These are phyloP conservation scores for Diplodus puntazzo DNA, from an alignment of 2,797 vertebrate species.

Conservation along the genomic window DNA sequence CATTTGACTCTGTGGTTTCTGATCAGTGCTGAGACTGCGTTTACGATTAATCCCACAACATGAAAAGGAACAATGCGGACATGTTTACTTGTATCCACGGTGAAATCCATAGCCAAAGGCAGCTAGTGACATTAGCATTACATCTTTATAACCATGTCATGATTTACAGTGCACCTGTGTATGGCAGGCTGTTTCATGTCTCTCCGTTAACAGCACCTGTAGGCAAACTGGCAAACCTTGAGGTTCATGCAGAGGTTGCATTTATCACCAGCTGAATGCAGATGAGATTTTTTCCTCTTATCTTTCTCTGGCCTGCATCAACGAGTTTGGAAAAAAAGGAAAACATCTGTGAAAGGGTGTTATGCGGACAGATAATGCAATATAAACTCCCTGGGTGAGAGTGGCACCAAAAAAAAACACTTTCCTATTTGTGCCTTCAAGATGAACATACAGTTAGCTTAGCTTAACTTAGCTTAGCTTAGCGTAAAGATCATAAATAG, in stretches of 20 bases:
- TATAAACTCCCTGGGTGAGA: not conserved
- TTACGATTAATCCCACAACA: conserved; percentile 44
- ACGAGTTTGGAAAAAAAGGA: not conserved
- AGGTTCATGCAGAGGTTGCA: conserved; percentile 71
- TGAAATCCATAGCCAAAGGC: conserved; percentile 39
- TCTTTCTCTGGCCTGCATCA: conserved; percentile 31
- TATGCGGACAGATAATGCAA: conserved; percentile 10
- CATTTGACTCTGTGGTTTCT: conserved; percentile 46
- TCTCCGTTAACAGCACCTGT: conserved; percentile 64
- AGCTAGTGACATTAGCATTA: conserved; percentile 35
- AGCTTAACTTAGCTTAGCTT: not conserved
- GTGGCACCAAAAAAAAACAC: not conserved
- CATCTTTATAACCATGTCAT: conserved; percentile 24
- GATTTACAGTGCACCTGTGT: conserved; percentile 64
- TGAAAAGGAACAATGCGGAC: conserved; percentile 39
- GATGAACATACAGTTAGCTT: not conserved
- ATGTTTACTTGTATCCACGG: conserved; percentile 35
- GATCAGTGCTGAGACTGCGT: conserved; percentile 3
- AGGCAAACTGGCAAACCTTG: conserved; percentile 68
- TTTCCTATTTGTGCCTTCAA: not conserved
- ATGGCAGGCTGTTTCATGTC: conserved; percentile 66
- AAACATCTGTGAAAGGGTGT: conserved; percentile 11
- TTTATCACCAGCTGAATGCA: conserved; percentile 75
- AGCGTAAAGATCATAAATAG: conserved; percentile 1
- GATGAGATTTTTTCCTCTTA: conserved; percentile 64